A percentile compares a stretch with the other conserved stretches of the same genome.
Conservation (phyloP, 2,888 invertebrate genomes). For the Drosophila diplacantha region DNA sequence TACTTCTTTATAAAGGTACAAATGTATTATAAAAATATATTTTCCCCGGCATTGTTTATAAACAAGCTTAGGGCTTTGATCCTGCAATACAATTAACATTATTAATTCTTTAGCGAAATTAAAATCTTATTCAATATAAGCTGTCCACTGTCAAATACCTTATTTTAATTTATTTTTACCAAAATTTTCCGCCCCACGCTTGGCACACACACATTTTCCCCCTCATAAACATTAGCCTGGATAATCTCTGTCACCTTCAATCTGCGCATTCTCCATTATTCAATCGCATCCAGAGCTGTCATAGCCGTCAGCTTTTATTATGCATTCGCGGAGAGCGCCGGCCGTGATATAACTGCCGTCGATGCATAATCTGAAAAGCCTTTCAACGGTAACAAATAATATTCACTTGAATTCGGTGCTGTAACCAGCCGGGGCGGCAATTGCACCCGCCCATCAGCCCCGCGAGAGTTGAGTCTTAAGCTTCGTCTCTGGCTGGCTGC, state of each 20-base stretch:
- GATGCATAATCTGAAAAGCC: conserved; percentile 40
- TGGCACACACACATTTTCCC: not conserved
- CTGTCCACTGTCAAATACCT: not conserved
- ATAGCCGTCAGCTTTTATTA: conserved; percentile 36
- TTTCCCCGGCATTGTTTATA: not conserved
- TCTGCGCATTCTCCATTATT: conserved; percentile 29
- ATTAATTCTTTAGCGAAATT: not conserved
- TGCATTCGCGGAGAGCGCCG: conserved; percentile 23
- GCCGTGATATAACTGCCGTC: conserved; percentile 31
- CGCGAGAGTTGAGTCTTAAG: conserved; percentile 39
- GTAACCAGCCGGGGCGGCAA: conserved; percentile 36
- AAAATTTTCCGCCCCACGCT: not conserved
- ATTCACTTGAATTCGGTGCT: conserved; percentile 42
- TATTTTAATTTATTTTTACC: not conserved
- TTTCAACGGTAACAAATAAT: conserved; percentile 46
- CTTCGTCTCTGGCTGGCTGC: conserved; percentile 11
- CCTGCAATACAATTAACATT: not conserved
- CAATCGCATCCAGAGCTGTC: conserved; percentile 30
- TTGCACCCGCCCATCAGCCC: conserved; percentile 16
- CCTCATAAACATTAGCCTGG: not conserved
- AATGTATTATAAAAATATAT: not conserved
- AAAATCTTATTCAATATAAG: not conserved
- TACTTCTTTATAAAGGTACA: not conserved
- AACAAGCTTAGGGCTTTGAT: not conserved
- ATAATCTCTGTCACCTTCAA: conserved; percentile 16